These are phyloP conservation scores for Macrostomum lignano DNA, from an alignment of 1,140 invertebrate species.

Conservation along the genomic window DNA sequence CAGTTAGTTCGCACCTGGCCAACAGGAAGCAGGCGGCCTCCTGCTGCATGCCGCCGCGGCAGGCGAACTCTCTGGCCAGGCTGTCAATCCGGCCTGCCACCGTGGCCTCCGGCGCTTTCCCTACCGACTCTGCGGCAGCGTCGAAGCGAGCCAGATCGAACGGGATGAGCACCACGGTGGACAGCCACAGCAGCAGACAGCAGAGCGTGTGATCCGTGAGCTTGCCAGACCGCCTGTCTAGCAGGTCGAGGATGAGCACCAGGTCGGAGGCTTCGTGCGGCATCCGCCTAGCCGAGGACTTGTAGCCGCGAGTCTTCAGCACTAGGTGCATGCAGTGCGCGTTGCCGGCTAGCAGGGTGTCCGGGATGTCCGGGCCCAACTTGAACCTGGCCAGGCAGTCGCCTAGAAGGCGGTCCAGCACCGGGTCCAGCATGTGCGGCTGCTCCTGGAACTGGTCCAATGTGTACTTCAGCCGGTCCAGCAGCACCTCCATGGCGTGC, in stretches of 20 bases:
- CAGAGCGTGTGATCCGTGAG: too few relatives aligned
- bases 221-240: too few relatives aligned
- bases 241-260: conserved; percentile 37
- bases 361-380: background rate
- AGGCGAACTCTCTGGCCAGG: too few relatives aligned
- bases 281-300: conserved; percentile 56
- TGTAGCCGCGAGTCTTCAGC: conserved; percentile 54
- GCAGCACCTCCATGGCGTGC: too few relatives aligned
- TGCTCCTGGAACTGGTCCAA: conserved; percentile 69
- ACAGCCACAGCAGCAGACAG: conserved; percentile 72
- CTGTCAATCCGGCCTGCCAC: too few relatives aligned
- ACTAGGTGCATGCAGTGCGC: conserved; percentile 35
- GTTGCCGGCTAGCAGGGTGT: conserved; percentile 5
- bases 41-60: too few relatives aligned
- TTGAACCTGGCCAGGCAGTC: conserved; percentile 1
- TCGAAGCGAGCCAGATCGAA: conserved; percentile 69
- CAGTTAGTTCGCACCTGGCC: conserved; percentile 4
- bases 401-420: conserved; percentile 32
- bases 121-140: too few relatives aligned
- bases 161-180: conserved; percentile 68
- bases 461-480: too few relatives aligned
- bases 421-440: conserved; percentile 60
- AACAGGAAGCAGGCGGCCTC: too few relatives aligned
- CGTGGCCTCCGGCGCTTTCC: too few relatives aligned
- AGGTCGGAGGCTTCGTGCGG: conserved; percentile 73